Evolutionary conservation across 2,888 invertebrate genomes (phyloP).

Genomic region (Scelioninae gen. 1): DNA sequence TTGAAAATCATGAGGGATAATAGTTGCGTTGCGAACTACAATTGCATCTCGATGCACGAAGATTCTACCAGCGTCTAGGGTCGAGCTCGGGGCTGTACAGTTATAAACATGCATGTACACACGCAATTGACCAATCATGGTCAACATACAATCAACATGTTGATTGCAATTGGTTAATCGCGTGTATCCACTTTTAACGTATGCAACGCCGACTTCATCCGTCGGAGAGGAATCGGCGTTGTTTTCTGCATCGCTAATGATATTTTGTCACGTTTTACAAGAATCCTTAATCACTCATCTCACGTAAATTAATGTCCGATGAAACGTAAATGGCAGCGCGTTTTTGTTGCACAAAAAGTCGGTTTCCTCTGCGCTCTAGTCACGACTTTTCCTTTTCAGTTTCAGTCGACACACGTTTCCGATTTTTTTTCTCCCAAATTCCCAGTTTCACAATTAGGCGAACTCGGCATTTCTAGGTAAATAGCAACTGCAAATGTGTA

Average conservation of each 20-base stretch:
- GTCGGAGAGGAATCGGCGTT: conserved; percentile 28
- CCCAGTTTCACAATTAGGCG: not conserved
- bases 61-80: conserved; percentile 46
- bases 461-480: conserved; percentile 1
- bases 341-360: conserved; percentile 30
- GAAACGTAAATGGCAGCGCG: conserved; percentile 23
- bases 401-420: not conserved
- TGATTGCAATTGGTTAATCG: conserved; percentile 68
- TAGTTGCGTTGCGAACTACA: conserved; percentile 49
- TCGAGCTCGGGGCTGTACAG: conserved; percentile 59
- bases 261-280: conserved; percentile 66
- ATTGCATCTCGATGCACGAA: conserved; percentile 48
- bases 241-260: conserved; percentile 59
- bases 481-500: not conserved
- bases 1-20: conserved; percentile 54
- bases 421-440: too few species aligned
- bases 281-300: conserved; percentile 60
- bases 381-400: conserved; percentile 27
- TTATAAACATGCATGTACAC: conserved; percentile 64
- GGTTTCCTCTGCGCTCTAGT: not conserved
- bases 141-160: conserved; percentile 66
- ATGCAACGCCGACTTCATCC: conserved; percentile 47
- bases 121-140: conserved; percentile 66
- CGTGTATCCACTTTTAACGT: conserved; percentile 56
- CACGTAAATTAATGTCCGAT: conserved; percentile 52